Percentiles rank a stretch among this genome's conserved stretches.
Conservation (phyloP, 1,140 invertebrate species). For the Daktulosphaira vitifoliae region DNA sequence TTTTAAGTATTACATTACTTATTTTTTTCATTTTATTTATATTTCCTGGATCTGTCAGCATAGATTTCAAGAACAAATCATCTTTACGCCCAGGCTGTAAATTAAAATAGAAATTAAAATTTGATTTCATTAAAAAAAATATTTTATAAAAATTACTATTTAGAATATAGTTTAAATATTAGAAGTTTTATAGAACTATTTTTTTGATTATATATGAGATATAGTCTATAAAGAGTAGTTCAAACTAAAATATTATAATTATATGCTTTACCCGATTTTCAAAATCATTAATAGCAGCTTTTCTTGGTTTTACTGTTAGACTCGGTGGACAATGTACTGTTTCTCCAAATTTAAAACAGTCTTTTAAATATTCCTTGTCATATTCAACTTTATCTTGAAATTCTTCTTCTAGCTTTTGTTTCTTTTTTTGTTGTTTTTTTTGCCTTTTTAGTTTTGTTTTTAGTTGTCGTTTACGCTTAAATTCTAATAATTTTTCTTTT, state of each 20-base stretch:
- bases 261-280: slow-evolving; percentile 45
- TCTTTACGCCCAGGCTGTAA: slow-evolving; percentile 48
- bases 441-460: slow-evolving; percentile 44
- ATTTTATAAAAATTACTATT: too few species aligned
- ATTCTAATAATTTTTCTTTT: slow-evolving; percentile 46
- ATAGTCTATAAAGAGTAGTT: too few species aligned
- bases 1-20: slow-evolving; percentile 10
- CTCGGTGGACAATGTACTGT: slow-evolving; percentile 55
- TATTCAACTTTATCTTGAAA: slow-evolving; percentile 37
- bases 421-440: slow-evolving; percentile 43
- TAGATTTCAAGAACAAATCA: slow-evolving; percentile 48
- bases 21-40: slow-evolving; percentile 12
- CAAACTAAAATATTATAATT: too few species aligned
- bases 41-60: slow-evolving; percentile 15
- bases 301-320: slow-evolving; percentile 47
- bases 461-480: slow-evolving; percentile 43
- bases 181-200: too few species aligned
- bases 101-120: slow-evolving; percentile 33
- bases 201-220: too few species aligned
- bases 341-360: slow-evolving; percentile 58
- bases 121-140: slow-evolving; percentile 9
- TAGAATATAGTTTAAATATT: too few species aligned
- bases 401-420: slow-evolving; percentile 34
- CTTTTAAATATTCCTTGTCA: slow-evolving; percentile 44
- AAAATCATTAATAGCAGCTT: slow-evolving; percentile 40